phyloP scores from a whole-genome alignment of 2,113 vertebrate genomes.

The Heterochromis multidens region DNA sequence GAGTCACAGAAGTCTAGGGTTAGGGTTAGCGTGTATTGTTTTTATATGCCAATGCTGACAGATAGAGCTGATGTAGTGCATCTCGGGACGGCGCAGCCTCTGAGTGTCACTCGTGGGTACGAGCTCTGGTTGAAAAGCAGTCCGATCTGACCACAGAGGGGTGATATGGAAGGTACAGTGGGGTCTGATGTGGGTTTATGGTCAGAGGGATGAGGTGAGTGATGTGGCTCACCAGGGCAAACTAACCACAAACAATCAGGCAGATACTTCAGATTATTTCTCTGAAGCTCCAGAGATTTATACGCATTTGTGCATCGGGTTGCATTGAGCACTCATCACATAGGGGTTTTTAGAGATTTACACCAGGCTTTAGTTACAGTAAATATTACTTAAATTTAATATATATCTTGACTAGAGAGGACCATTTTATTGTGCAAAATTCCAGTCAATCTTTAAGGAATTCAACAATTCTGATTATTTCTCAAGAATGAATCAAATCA shows the following conservation, averaged over 20 bases:
- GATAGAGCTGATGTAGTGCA: too few species aligned
- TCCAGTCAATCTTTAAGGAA: not conserved
- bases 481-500: not conserved
- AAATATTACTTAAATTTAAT: not conserved
- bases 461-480: not conserved
- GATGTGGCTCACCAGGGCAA: not conserved
- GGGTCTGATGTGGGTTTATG: not conserved
- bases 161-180: not conserved
- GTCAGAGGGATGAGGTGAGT: constrained; percentile 39
- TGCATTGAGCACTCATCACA: constrained; percentile 11
- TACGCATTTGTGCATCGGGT: constrained; percentile 4
- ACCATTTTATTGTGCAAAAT: constrained; percentile 18
- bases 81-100: not conserved
- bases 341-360: constrained; percentile 24
- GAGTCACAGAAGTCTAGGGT: too few species aligned
- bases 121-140: not conserved
- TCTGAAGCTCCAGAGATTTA: not conserved
- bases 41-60: too few species aligned
- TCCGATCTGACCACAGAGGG: not conserved
- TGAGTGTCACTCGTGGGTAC: not conserved
- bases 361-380: constrained; percentile 4
- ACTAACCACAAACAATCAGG: not conserved
- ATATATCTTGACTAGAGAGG: not conserved
- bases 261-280: not conserved
- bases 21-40: too few species aligned